Conservation (phyloP, 2,888 invertebrate species). For the Cabera pusaria region DNA sequence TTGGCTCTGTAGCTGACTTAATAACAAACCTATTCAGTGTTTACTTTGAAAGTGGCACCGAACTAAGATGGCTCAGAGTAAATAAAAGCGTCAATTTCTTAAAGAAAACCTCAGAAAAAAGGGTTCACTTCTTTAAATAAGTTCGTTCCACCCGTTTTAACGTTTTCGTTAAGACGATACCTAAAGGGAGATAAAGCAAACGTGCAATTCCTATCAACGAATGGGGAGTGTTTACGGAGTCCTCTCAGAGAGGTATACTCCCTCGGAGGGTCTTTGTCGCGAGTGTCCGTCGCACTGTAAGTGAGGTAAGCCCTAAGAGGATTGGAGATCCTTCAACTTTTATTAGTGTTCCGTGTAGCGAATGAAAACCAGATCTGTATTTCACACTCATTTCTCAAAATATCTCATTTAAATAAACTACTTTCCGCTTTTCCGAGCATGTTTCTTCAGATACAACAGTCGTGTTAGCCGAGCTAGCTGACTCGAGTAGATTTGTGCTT, state of each 20-base stretch:
- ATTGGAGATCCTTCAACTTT: constrained; percentile 36
- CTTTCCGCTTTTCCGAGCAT: too few species aligned
- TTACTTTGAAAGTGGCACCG: constrained; percentile 11
- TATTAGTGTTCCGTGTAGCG: constrained; percentile 34
- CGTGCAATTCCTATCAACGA: constrained; percentile 51
- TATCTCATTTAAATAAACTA: too few species aligned
- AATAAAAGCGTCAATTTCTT: constrained; percentile 33
- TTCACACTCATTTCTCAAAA: constrained; percentile 11
- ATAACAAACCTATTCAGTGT: constrained; percentile 5
- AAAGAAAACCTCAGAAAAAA: constrained; percentile 41
- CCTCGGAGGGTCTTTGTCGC: constrained; percentile 47
- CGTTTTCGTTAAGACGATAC: constrained; percentile 37
- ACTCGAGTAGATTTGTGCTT: too few species aligned
- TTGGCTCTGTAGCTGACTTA: constrained; percentile 9
- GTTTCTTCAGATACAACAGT: too few species aligned
- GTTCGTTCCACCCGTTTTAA: constrained; percentile 41
- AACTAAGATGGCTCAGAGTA: constrained; percentile 16
- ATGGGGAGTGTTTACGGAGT: constrained; percentile 50
- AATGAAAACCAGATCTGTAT: constrained; percentile 28
- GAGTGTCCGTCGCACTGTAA: constrained; percentile 48
- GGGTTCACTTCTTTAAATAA: constrained; percentile 37
- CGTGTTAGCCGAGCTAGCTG: too few species aligned
- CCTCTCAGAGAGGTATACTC: constrained; percentile 15
- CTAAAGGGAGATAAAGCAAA: constrained; percentile 53
- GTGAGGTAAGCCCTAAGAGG: constrained; percentile 38